Percentiles rank a stretch among this genome's conserved stretches.
phyloP scores from a whole-genome alignment of 2,888 invertebrate genomes.

The Bursaphelenchus okinawaensis region DNA sequence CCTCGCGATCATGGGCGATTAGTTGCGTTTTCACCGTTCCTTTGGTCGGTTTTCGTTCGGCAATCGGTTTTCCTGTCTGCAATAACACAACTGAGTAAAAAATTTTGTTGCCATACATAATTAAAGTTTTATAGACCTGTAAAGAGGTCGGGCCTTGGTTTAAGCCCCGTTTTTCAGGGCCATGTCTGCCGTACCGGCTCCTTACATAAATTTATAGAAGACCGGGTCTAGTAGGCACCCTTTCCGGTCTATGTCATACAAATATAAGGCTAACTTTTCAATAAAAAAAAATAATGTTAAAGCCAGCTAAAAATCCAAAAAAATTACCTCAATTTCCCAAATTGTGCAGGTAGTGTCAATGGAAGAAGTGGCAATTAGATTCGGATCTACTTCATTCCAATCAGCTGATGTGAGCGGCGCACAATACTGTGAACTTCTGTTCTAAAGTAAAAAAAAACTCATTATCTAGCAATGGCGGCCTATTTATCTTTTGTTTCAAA shows the following conservation, averaged over 20 bases:
- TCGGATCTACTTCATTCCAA: conserved; percentile 99
- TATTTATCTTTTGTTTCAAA: too few relatives aligned
- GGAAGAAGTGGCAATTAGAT: conserved; percentile 92
- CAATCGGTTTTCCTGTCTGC: conserved; percentile 68
- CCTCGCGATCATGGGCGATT: conserved; percentile 98
- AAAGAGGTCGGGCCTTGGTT: neutral
- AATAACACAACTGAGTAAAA: conserved; percentile 23
- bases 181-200: too few relatives aligned
- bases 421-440: conserved; percentile 98
- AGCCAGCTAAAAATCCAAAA: conserved; percentile 56
- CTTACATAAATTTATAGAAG: too few relatives aligned
- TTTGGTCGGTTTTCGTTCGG: conserved; percentile 69
- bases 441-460: conserved; percentile 62
- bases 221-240: too few relatives aligned
- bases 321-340: conserved; percentile 89
- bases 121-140: too few relatives aligned
- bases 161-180: neutral
- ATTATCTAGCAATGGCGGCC: neutral
- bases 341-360: conserved; percentile 99
- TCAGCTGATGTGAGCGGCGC: conserved; percentile 98
- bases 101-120: neutral
- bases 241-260: too few relatives aligned
- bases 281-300: neutral
- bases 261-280: too few relatives aligned
- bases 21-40: conserved; percentile 87